A percentile compares a stretch with the other conserved stretches of the same genome.
Evolutionary conservation across 2,797 vertebrate genomes (phyloP).

Genomic region (Parauchenoglanis punctatus): DNA sequence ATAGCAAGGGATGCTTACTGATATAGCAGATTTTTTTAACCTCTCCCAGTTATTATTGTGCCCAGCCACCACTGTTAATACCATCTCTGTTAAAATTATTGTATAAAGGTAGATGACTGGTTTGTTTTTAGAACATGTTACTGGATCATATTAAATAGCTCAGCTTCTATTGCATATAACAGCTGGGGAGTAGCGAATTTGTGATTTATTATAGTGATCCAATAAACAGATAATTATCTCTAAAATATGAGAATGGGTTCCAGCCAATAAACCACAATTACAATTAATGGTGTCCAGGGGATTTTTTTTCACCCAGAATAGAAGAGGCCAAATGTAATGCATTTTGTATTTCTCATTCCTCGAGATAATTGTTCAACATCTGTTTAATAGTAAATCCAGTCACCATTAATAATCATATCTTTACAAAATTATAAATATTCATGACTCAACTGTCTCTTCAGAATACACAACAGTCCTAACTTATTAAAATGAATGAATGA

Average conservation of each 20-base stretch:
- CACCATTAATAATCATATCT: slow-evolving; percentile 14
- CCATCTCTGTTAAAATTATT: background rate
- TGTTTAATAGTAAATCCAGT: slow-evolving; percentile 21
- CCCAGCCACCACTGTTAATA: background rate
- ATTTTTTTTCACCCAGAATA: slow-evolving; percentile 53
- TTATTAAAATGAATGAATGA: background rate
- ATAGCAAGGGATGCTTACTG: background rate
- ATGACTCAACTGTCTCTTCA: background rate
- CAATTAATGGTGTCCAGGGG: slow-evolving; percentile 62
- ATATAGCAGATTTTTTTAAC: background rate
- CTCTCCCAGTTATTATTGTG: background rate
- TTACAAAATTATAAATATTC: slow-evolving; percentile 14
- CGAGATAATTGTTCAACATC: slow-evolving; percentile 23
- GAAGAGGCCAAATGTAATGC: slow-evolving; percentile 18
- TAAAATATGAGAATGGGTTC: slow-evolving; percentile 67
- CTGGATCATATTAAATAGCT: slow-evolving; percentile 2
- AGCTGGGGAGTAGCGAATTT: slow-evolving; percentile 45
- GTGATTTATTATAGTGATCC: slow-evolving; percentile 56
- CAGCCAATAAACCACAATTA: slow-evolving; percentile 67
- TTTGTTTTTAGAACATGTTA: background rate
- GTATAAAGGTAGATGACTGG: background rate
- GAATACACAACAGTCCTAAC: background rate
- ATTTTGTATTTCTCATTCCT: slow-evolving; percentile 6
- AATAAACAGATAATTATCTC: slow-evolving; percentile 55
- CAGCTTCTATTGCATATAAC: slow-evolving; percentile 43